Evolutionary conservation across 2,797 vertebrate species (phyloP).

Genomic region (Hypotaenidia okinawae): DNA sequence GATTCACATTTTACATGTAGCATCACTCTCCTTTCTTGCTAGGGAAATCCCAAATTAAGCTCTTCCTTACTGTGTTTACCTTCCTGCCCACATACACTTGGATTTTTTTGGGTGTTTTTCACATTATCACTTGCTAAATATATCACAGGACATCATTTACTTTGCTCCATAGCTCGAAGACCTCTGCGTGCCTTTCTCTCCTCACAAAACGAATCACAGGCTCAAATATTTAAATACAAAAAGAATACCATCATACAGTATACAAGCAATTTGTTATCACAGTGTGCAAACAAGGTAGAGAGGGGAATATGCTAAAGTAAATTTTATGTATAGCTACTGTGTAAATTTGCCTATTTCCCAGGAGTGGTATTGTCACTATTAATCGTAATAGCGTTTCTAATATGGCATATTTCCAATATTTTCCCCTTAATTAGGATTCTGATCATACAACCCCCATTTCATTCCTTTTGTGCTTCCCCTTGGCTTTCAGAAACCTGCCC

Average conservation of each 20-base stretch:
- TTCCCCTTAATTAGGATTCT: conserved; percentile 71
- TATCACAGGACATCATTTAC: conserved; percentile 18
- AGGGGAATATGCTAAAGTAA: conserved; percentile 62
- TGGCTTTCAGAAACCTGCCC: conserved; percentile 11
- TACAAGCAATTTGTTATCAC: conserved; percentile 66
- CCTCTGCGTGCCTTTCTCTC: conserved; percentile 38
- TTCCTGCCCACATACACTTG: neutral
- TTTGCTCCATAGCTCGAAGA: conserved; percentile 19
- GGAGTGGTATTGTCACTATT: conserved; percentile 69
- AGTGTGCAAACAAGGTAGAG: conserved; percentile 62
- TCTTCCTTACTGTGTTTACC: conserved; percentile 6
- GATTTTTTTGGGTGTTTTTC: neutral
- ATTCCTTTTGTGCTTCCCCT: conserved; percentile 4
- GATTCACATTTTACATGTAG: neutral
- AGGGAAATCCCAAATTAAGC: conserved; percentile 17
- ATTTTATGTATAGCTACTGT: conserved; percentile 74
- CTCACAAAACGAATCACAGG: neutral
- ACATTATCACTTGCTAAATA: conserved; percentile 27
- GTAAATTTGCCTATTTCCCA: conserved; percentile 74
- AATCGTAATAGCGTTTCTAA: conserved; percentile 68
- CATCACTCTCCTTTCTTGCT: neutral
- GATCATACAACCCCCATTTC: conserved; percentile 18
- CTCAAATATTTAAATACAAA: conserved; percentile 56
- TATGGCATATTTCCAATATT: conserved; percentile 76
- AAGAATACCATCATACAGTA: neutral